A percentile compares a stretch with the other conserved stretches of the same genome.
These are phyloP conservation scores for Lampris incognitus DNA, from an alignment of 2,113 vertebrate genomes.

Conservation along the genomic window DNA sequence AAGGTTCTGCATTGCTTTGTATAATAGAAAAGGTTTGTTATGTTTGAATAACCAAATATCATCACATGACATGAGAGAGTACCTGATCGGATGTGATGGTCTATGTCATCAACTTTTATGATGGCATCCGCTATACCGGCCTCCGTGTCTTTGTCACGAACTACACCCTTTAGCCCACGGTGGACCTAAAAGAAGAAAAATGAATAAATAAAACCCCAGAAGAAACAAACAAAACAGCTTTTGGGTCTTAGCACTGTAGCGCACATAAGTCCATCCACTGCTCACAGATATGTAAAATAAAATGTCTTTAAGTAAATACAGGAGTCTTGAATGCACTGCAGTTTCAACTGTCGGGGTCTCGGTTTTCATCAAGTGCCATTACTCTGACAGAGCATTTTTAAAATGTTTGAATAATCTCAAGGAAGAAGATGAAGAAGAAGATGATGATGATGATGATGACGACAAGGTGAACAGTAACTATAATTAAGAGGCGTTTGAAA, in stretches of 20 bases:
- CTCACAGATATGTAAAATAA: not conserved
- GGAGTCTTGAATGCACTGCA: too few species aligned
- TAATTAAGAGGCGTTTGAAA: not conserved
- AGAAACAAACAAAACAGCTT: too few species aligned
- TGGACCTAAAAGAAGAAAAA: conserved; percentile 81
- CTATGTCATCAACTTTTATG: conserved; percentile 89
- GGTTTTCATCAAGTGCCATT: too few species aligned
- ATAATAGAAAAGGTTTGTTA: too few species aligned
- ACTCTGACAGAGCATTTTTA: too few species aligned
- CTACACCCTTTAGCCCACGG: conserved; percentile 91
- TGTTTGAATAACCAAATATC: too few species aligned
- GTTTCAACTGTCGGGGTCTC: too few species aligned
- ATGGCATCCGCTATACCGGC: conserved; percentile 88
- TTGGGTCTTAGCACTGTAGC: not conserved
- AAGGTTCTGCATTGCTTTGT: too few species aligned
- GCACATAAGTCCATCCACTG: not conserved
- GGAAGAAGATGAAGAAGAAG: too few species aligned
- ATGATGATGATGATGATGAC: not conserved
- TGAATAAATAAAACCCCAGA: too few species aligned
- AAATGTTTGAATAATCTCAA: too few species aligned
- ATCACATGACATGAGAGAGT: not conserved
- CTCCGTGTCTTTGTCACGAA: conserved; percentile 89
- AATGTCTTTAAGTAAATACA: not conserved
- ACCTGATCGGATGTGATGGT: conserved; percentile 92
- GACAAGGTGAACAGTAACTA: not conserved